A percentile compares a stretch with the other conserved stretches of the same genome.
These are phyloP conservation scores for Misgurnus mizolepis DNA, from an alignment of 2,113 vertebrate genomes.

Conservation along the genomic window DNA sequence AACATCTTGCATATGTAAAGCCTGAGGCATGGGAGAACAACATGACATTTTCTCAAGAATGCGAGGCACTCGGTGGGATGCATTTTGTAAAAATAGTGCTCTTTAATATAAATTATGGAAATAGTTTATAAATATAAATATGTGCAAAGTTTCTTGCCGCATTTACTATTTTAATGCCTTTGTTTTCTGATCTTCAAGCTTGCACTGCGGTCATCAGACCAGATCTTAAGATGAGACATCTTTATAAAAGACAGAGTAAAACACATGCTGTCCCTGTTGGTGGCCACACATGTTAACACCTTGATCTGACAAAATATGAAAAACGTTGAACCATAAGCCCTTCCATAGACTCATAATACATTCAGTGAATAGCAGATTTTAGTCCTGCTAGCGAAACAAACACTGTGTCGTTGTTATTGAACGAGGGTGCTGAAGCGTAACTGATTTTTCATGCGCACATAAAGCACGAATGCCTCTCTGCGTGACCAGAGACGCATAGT, in stretches of 20 bases:
- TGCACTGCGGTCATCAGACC: constrained; percentile 85
- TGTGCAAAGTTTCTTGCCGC: constrained; percentile 93
- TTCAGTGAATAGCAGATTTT: constrained; percentile 58
- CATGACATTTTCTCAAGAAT: constrained; percentile 41
- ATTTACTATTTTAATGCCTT: constrained; percentile 75
- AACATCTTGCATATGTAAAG: constrained; percentile 32
- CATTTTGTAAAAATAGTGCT: constrained; percentile 98
- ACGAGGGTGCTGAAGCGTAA: constrained; percentile 48
- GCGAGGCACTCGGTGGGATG: constrained; percentile 49
- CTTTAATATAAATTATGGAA: constrained; percentile 99
- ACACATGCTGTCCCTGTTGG: constrained; percentile 66
- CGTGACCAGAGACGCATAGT: constrained; percentile 39
- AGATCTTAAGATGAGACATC: constrained; percentile 78
- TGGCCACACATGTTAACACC: constrained; percentile 65
- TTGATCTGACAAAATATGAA: constrained; percentile 60
- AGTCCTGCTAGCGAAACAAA: constrained; percentile 47
- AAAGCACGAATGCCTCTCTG: constrained; percentile 41
- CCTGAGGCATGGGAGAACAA: constrained; percentile 59
- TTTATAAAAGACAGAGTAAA: constrained; percentile 95
- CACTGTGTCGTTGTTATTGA: constrained; percentile 46
- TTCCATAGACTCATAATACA: constrained; percentile 61
- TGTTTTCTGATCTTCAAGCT: constrained; percentile 89
- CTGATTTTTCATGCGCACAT: constrained; percentile 34
- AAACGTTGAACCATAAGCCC: constrained; percentile 58
- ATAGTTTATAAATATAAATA: constrained; percentile 99